Base-by-base conservation (phyloP, 2,888 invertebrate genomes). In the Trissoscelio sp. region DNA sequence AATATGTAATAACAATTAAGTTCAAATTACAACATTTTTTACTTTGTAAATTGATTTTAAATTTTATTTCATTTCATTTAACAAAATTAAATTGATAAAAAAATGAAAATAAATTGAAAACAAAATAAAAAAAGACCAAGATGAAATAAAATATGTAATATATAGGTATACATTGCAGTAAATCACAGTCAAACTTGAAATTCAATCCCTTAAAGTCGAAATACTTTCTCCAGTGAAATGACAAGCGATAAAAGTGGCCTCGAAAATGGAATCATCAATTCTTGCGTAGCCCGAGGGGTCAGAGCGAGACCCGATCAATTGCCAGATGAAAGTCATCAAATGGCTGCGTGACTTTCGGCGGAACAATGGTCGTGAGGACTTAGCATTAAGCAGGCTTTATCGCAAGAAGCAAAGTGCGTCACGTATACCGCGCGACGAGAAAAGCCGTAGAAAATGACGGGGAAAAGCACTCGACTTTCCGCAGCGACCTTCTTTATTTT, bases 391-490 rank as follows among this genome's bases (percentile, higher is more conserved):
- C 66, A 22, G 66, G 53, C 66, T 66, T 66, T 66, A 51, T 66
- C 14, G 31, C 14, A n/a, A 53, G 31, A 39, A 0, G 51, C 55
- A 51, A 81, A 79, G 64, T 81, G 64, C 67, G 79, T 85, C 86
- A 86, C 86, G 85, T 85, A 83, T 53, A 20, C 11, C 57, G 69
- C 14, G 42, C 1, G 44, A 53, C 24, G 48, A 66, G 64, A 81
- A 83, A 85, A 85, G 79, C 67, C 57, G 70, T 51, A 51, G 46
- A 70, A 81, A 81, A 81, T 64, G 74, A 74, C 75, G 57, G 67
- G 57, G 60, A 83, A 70, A 83, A 84, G 83, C 79, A 83, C 85
- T 85, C 74, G 74, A 82, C 77, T 44, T 69, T 31, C 48, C 34
- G 34, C 20, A 16, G 5, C 34, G 58, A 24, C 2, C 42, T 0